Evolutionary conservation across 2,797 vertebrate species (phyloP), one percentile per base, ranked within the genome.

Genomic region (Vespertilio murinus): DNA sequence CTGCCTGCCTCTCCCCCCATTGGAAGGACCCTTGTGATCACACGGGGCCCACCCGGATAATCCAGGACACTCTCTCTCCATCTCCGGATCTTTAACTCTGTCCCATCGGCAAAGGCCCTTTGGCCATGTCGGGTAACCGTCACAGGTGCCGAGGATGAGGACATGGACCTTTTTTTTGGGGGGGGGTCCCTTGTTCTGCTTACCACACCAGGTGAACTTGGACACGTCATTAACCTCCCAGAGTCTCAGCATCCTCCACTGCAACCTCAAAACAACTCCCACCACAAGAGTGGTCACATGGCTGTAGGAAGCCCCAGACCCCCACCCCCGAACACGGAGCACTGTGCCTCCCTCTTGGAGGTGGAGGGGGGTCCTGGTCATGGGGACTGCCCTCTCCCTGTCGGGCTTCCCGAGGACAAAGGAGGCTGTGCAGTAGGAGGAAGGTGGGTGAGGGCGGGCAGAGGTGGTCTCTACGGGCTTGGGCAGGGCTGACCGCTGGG

Each of bases 151-250:
- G 54, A 13, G 25, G 35, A 28, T 80, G 22, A 47, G 80, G 59
- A 70, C 20, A 7, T 9, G 5, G 54, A 64, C 25, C 30, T 84
- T 33, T 67, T 6, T n/a, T n/a, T n/a, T n/a, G n/a, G n/a, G n/a
- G n/a, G 42, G 5, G 5, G 17, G 0, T 14, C 28, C 49, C 8
- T 25, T 25, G 1, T 71, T 77, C 42, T 33, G 17, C 40, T 59
- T 9, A 59, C 54, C 52, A 33, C 4, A 23, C 3, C 25, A 40
- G 7, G 14, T 40, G 40, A 38, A 67, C 33, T 77, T 35, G 47
- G 82, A 56, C 54, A 81, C 54, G 71, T 33, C 69, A 56, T 30
- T 56, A 49, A 82, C 64, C 28, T 90, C 30, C 23, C 59, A 75
- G 74, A 74, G 20, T 54, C 69, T 70, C n/a, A 7, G 78, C 14